Percentiles rank a stretch among this genome's conserved stretches.
These are phyloP conservation scores for Phodopus roborovskii DNA, from an alignment of 2,113 vertebrate genomes.

Conservation along the genomic window DNA sequence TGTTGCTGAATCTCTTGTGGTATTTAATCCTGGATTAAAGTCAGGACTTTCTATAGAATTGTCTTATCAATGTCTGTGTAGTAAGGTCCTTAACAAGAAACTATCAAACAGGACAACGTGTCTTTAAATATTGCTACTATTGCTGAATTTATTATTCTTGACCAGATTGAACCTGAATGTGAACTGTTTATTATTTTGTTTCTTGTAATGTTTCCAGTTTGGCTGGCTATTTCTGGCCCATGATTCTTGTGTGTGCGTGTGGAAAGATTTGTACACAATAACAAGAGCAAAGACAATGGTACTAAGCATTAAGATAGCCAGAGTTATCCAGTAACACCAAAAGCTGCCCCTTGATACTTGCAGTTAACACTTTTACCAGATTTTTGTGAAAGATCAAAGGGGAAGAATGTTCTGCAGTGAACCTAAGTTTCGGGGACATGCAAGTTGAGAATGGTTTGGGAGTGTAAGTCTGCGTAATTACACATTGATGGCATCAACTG, in stretches of 20 bases:
- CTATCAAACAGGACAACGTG: conserved; percentile 79
- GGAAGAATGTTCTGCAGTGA: conserved; percentile 47
- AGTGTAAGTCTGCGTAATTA: conserved; percentile 78
- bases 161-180: conserved; percentile 77
- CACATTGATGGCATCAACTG: conserved; percentile 68
- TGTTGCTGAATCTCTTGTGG: conserved; percentile 81
- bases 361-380: background rate
- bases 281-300: background rate
- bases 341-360: conserved; percentile 48
- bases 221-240: conserved; percentile 65
- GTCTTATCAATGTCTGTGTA: conserved; percentile 78
- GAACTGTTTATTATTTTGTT: conserved; percentile 80
- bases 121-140: conserved; percentile 72
- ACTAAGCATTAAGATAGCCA: conserved; percentile 70
- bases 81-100: conserved; percentile 78
- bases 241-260: conserved; percentile 57
- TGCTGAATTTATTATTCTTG: conserved; percentile 72
- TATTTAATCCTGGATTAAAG: conserved; percentile 81
- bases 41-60: conserved; percentile 78
- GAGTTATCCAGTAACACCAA: conserved; percentile 53
- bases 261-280: conserved; percentile 59
- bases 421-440: background rate
- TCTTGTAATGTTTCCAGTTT: conserved; percentile 73
- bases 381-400: conserved; percentile 51
- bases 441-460: conserved; percentile 39